phyloP scores from a whole-genome alignment of 1,140 invertebrate species.

The Aethina tumida region DNA sequence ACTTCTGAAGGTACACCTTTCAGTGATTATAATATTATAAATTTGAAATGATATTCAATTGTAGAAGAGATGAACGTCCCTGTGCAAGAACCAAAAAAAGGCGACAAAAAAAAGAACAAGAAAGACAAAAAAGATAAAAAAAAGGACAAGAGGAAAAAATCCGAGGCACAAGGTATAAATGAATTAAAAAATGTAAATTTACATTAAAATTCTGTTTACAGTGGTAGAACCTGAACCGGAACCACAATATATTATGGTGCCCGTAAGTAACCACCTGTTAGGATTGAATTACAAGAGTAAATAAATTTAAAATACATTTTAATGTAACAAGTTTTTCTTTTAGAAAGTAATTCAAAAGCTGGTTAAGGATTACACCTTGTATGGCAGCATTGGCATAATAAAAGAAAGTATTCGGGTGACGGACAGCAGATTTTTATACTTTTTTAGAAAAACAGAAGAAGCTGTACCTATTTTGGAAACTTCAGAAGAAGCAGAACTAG shows the following conservation, averaged over 20 bases:
- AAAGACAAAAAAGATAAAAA: constrained; percentile 8
- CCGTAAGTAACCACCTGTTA: constrained; percentile 34
- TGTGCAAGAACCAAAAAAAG: constrained; percentile 7
- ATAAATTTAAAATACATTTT: too few species aligned
- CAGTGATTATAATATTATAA: too few species aligned
- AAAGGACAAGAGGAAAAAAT: constrained; percentile 23
- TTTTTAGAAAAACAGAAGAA: constrained; percentile 49
- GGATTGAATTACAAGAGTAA: too few species aligned
- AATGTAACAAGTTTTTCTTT: constrained; percentile 14
- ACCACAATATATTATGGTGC: constrained; percentile 40
- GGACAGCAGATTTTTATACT: constrained; percentile 52
- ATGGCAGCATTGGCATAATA: constrained; percentile 54
- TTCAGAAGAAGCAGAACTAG: constrained; percentile 38
- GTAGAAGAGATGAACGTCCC: constrained; percentile 3
- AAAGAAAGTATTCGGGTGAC: constrained; percentile 36
- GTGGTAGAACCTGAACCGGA: constrained; percentile 37
- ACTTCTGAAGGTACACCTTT: constrained; percentile 10
- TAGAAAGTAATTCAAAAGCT: constrained; percentile 56
- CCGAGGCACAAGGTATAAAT: constrained; percentile 28
- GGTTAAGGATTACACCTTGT: constrained; percentile 52
- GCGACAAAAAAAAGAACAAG: constrained; percentile 8
- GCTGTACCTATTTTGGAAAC: constrained; percentile 45
- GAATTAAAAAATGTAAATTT: constrained; percentile 20
- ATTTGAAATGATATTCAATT: not conserved
- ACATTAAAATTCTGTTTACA: constrained; percentile 4